These are phyloP conservation scores for Drosophila mimetica DNA, from an alignment of 2,888 invertebrate genomes.

Conservation along the genomic window DNA sequence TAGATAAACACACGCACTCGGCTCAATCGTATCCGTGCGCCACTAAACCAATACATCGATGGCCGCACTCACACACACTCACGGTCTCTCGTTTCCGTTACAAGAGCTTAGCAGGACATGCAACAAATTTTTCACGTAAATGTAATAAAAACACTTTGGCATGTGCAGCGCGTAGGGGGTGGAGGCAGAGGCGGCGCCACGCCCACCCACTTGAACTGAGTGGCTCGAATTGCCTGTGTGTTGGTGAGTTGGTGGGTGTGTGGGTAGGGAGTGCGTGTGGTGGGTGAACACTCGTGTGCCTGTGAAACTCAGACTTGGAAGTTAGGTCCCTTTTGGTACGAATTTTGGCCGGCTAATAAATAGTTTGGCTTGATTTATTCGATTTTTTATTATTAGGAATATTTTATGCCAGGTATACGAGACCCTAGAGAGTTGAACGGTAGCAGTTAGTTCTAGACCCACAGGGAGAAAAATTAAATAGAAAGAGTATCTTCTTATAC, in stretches of 20 bases:
- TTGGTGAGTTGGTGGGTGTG: slow-evolving; percentile 48
- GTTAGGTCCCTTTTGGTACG: slow-evolving; percentile 42
- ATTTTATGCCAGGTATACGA: slow-evolving; percentile 70
- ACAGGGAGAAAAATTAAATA: slow-evolving; percentile 2
- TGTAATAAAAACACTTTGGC: slow-evolving; percentile 81
- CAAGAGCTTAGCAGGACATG: slow-evolving; percentile 67
- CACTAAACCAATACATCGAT: slow-evolving; percentile 71
- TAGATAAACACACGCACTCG: slow-evolving; percentile 48
- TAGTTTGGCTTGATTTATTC: slow-evolving; percentile 74
- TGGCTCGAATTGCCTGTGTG: slow-evolving; percentile 5
- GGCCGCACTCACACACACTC: slow-evolving; percentile 2
- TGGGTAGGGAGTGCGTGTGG: slow-evolving; percentile 61
- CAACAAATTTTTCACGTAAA: slow-evolving; percentile 83
- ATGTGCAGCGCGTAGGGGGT: slow-evolving; percentile 33
- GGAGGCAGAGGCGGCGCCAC: slow-evolving; percentile 32
- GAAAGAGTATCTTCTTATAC: no score
- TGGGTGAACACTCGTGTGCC: slow-evolving; percentile 21
- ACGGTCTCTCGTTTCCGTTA: slow-evolving; percentile 58
- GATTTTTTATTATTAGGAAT: slow-evolving; percentile 80
- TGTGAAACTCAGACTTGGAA: slow-evolving; percentile 43
- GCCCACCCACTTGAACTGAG: slow-evolving; percentile 58
- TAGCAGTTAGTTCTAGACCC: neutral
- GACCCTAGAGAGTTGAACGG: slow-evolving; percentile 55
- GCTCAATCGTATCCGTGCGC: slow-evolving; percentile 65
- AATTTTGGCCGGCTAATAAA: slow-evolving; percentile 63